phyloP scores from a whole-genome alignment of 2,113 vertebrate genomes.

The Phalacrocorax pelagicus region DNA sequence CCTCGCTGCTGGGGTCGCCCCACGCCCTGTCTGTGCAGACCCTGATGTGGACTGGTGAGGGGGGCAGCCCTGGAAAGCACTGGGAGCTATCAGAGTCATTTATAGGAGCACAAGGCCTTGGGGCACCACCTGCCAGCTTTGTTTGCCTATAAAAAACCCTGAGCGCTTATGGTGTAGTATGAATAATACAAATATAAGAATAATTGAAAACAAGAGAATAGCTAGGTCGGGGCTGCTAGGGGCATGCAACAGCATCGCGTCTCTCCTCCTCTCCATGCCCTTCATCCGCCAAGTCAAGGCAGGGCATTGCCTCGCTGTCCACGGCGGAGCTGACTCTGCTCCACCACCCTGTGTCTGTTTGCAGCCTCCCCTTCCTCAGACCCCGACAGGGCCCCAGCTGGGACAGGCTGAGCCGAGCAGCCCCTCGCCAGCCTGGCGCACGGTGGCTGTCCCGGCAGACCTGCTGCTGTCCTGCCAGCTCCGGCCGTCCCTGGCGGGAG shows the following conservation, averaged over 20 bases:
- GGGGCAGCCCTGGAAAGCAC: neutral
- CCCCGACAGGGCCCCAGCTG: neutral
- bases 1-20: neutral
- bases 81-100: neutral
- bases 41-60: rapidly evolving
- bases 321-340: neutral
- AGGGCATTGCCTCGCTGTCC: neutral
- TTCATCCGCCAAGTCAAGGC: neutral
- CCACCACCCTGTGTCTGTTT: rapidly evolving
- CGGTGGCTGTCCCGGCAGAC: neutral
- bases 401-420: neutral
- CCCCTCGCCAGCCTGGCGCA: neutral
- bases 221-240: neutral
- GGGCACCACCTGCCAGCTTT: neutral
- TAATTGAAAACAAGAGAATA: neutral
- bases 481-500: neutral
- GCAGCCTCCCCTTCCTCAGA: neutral
- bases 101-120: neutral
- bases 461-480: neutral
- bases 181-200: neutral
- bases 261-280: neutral
- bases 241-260: rapidly evolving
- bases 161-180: rapidly evolving
- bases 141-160: neutral
- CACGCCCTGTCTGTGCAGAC: rapidly evolving